These are phyloP conservation scores for Protaetia brevitarsis DNA, from an alignment of 1,140 invertebrate species.

Conservation along the genomic window DNA sequence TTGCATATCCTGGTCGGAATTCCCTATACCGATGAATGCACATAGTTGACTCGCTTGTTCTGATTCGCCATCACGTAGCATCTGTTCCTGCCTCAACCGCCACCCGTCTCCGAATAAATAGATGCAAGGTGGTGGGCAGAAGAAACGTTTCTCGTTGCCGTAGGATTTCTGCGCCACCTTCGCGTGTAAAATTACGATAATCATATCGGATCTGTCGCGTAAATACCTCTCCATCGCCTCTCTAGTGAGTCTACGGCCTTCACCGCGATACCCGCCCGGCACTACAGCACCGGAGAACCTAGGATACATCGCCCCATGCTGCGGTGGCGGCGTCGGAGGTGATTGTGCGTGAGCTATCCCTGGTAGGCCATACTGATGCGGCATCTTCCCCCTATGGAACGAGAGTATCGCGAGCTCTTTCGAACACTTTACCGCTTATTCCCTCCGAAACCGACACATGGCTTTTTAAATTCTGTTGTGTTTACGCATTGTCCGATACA, in stretches of 20 bases:
- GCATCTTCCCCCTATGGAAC: too few species aligned
- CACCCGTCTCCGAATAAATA: constrained; percentile 98
- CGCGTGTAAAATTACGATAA: constrained; percentile 96
- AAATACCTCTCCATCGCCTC: constrained; percentile 98
- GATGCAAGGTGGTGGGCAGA: constrained; percentile 98
- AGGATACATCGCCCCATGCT: constrained; percentile 58
- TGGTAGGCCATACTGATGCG: constrained; percentile 71
- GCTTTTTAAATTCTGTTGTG: background rate
- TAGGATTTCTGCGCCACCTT: constrained; percentile 99
- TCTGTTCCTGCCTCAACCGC: constrained; percentile 87
- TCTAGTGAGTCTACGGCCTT: constrained; percentile 81
- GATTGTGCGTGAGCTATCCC: constrained; percentile 69
- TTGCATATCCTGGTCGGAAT: constrained; percentile 98
- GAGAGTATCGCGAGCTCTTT: constrained; percentile 19
- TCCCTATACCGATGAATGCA: constrained; percentile 98
- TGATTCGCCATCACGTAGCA: constrained; percentile 82
- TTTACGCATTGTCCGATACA: background rate
- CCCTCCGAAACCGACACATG: background rate
- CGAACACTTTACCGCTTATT: background rate
- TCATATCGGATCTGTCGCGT: constrained; percentile 90
- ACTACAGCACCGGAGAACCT: constrained; percentile 51
- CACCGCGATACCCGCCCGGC: constrained; percentile 66
- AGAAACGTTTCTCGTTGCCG: constrained; percentile 99
- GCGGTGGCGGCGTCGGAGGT: constrained; percentile 67
- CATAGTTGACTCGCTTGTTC: constrained; percentile 90